Percentiles rank a stretch among this genome's conserved stretches.
These are phyloP conservation scores for Penaeus indicus DNA, from an alignment of 1,140 invertebrate genomes.

Conservation along the genomic window DNA sequence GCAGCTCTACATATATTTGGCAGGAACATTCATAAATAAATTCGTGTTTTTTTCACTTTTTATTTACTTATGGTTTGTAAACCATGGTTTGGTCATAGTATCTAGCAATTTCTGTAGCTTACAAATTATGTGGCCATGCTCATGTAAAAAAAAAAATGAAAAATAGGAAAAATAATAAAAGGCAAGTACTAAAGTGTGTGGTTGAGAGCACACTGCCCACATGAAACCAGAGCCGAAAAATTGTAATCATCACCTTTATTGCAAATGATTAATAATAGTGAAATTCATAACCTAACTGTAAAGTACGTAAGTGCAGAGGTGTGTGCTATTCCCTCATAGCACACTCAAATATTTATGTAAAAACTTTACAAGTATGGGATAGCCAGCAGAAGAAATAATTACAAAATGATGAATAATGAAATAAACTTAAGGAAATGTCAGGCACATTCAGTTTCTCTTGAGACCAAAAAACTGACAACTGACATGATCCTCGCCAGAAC, in stretches of 20 bases:
- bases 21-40: no score
- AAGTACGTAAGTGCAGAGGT: conserved; percentile 24
- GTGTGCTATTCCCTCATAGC: conserved; percentile 6
- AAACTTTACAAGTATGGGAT: conserved; percentile 36
- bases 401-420: conserved; percentile 42
- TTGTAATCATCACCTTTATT: not conserved
- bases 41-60: conserved; percentile 28
- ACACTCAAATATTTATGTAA: conserved; percentile 24
- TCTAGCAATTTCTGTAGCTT: conserved; percentile 49
- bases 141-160: not conserved
- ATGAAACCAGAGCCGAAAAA: conserved; percentile 29
- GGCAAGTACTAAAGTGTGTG: conserved; percentile 21
- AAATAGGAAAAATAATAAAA: conserved; percentile 1
- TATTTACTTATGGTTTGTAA: conserved; percentile 53
- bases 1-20: no score
- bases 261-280: conserved; percentile 16
- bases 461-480: conserved; percentile 32
- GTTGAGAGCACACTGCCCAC: conserved; percentile 37
- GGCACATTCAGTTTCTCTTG: no score
- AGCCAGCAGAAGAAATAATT: conserved; percentile 39
- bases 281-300: conserved; percentile 32
- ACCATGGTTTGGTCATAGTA: conserved; percentile 41
- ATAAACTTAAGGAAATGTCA: conserved; percentile 29
- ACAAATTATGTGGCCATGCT: conserved; percentile 55
- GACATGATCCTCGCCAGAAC: not conserved